Conservation (phyloP, 2,113 vertebrate genomes). For the Xenotilapia caudafasciata region DNA sequence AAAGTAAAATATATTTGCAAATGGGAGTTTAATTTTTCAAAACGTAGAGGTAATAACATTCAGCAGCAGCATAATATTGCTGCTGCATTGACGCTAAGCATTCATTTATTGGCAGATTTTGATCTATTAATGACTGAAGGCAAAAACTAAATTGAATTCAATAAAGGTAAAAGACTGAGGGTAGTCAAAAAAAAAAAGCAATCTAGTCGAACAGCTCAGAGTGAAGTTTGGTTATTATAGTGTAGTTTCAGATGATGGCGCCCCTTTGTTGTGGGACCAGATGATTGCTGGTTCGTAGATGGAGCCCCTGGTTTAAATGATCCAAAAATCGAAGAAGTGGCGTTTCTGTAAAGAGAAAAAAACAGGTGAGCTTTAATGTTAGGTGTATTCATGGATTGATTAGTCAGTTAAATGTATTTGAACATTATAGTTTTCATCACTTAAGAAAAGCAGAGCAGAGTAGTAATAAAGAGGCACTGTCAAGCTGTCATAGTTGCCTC, state of each 20-base stretch:
- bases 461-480: neutral
- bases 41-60: neutral
- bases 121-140: neutral
- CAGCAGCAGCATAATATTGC: neutral
- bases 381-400: neutral
- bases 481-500: neutral
- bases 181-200: neutral
- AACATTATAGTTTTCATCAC: neutral
- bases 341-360: accelerated
- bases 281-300: neutral
- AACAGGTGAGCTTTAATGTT: neutral
- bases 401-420: neutral
- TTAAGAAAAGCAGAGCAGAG: neutral
- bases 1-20: neutral
- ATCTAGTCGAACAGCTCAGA: neutral
- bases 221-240: neutral
- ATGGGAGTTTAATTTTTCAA: neutral
- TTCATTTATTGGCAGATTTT: neutral
- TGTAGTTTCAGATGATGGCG: neutral
- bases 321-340: accelerated
- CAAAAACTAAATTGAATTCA: neutral
- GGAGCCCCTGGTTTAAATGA: neutral
- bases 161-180: neutral
- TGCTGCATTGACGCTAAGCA: neutral
- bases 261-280: neutral